A percentile compares a stretch with the other conserved stretches of the same genome.
phyloP scores from a whole-genome alignment of 2,888 invertebrate species.

The Lysandra coridon region DNA sequence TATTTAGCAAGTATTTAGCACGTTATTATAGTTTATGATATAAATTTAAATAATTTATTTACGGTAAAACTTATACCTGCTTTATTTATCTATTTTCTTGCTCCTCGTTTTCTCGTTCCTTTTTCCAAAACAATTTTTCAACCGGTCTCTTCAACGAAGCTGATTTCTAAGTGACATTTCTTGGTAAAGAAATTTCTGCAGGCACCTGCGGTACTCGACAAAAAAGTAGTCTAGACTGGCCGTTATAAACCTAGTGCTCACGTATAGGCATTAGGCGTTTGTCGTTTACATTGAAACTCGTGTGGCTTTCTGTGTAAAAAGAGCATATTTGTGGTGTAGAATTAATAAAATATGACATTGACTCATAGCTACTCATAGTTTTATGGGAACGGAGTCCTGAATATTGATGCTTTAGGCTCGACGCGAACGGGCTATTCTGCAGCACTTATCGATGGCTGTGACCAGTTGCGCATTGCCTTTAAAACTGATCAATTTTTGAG shows the following conservation, averaged over 20 bases:
- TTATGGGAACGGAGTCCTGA: background rate
- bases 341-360: constrained; percentile 16
- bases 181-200: constrained; percentile 45
- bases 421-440: background rate
- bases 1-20: background rate
- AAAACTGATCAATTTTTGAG: background rate
- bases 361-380: background rate
- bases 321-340: background rate
- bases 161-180: constrained; percentile 45
- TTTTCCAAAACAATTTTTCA: constrained; percentile 28
- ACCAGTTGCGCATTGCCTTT: background rate
- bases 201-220: constrained; percentile 55
- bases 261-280: constrained; percentile 43
- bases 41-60: background rate
- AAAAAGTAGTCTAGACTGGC: constrained; percentile 72
- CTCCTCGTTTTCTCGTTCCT: constrained; percentile 22
- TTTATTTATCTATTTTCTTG: background rate
- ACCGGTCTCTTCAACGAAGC: constrained; percentile 12
- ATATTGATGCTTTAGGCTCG: background rate
- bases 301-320: constrained; percentile 17
- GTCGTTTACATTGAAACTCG: constrained; percentile 13
- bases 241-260: constrained; percentile 49
- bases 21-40: background rate
- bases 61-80: background rate
- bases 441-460: background rate